phyloP scores from a whole-genome alignment of 2,113 vertebrate species.

The Oreochromis niloticus region DNA sequence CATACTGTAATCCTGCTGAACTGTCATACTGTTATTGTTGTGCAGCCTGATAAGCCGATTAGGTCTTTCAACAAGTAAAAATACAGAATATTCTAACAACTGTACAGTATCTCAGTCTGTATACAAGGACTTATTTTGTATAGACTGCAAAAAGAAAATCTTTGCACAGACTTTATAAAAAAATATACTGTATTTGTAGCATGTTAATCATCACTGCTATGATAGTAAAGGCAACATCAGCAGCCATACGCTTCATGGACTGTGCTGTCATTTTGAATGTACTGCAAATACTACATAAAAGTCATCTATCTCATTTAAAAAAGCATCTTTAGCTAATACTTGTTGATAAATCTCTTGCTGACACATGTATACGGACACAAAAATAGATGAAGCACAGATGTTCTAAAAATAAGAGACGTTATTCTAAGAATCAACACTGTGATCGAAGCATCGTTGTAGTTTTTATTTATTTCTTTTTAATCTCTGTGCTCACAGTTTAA shows the following conservation, averaged over 20 bases:
- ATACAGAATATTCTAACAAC: not conserved
- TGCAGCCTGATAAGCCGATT: not conserved
- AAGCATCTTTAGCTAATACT: not conserved
- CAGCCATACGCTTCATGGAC: constrained; percentile 14
- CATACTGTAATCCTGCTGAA: not conserved
- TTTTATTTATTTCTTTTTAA: not conserved
- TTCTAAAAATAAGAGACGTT: not conserved
- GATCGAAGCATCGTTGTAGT: not conserved
- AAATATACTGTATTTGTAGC: constrained; percentile 18
- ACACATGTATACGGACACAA: not conserved
- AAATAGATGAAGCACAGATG: not conserved
- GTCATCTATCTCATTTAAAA: not conserved
- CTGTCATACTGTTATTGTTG: not conserved
- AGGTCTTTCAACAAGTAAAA: not conserved
- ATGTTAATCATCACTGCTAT: constrained; percentile 28
- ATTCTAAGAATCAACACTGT: not conserved
- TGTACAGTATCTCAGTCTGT: constrained; percentile 11
- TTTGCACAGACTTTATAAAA: constrained; percentile 24
- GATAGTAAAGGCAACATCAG: not conserved
- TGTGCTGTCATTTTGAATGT: constrained; percentile 46
- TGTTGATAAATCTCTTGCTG: not conserved
- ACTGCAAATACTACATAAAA: constrained; percentile 4
- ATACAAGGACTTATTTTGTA: constrained; percentile 11
- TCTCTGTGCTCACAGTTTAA: not conserved
- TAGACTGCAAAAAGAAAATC: not conserved